A percentile compares a stretch with the other conserved stretches of the same genome.
Evolutionary conservation across 2,797 vertebrate genomes (phyloP).

Genomic region (Coluber constrictor): DNA sequence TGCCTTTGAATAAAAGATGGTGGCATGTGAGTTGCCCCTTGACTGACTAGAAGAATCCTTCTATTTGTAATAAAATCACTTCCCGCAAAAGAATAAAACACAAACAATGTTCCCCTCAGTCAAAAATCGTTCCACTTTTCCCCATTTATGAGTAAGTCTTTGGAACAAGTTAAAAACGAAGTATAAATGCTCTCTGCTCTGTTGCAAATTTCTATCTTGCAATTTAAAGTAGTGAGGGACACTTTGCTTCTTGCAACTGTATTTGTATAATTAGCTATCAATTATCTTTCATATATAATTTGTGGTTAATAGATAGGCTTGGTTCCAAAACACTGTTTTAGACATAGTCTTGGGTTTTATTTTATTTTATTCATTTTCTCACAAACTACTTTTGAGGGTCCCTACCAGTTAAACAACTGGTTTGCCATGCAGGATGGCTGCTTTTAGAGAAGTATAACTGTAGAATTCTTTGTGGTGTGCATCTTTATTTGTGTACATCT

Average conservation of each 20-base stretch:
- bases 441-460: neutral
- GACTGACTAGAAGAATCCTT: conserved; percentile 76
- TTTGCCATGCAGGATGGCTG: neutral
- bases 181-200: neutral
- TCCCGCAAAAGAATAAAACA: conserved; percentile 34
- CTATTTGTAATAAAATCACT: conserved; percentile 46
- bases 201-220: conserved; percentile 1
- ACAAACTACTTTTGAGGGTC: neutral
- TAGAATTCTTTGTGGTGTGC: neutral
- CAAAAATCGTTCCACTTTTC: neutral
- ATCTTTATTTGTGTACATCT: neutral
- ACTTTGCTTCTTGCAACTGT: neutral
- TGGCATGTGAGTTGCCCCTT: conserved; percentile 77
- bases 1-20: conserved; percentile 87
- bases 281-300: conserved; percentile 22
- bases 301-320: neutral
- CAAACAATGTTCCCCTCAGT: neutral
- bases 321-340: neutral
- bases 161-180: neutral
- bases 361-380: neutral
- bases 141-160: neutral
- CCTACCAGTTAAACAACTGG: neutral
- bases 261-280: neutral
- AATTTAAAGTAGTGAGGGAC: neutral
- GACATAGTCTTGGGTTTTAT: neutral